Evolutionary conservation across 2,113 vertebrate species (phyloP).

Genomic region (Arvicanthis niloticus): DNA sequence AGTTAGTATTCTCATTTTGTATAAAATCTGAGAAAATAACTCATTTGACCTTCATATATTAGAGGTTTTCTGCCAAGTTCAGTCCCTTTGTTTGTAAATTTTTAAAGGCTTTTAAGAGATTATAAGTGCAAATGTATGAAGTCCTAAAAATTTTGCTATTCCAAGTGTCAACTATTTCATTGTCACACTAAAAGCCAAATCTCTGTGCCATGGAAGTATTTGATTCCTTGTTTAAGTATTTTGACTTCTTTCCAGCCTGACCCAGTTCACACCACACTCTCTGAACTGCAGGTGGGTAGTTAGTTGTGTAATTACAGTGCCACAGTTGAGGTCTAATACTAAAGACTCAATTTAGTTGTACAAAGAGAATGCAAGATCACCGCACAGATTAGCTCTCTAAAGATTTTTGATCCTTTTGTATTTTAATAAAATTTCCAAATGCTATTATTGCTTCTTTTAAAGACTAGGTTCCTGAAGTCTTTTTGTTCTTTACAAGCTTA

Average conservation of each 20-base stretch:
- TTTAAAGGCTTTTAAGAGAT: constrained; percentile 38
- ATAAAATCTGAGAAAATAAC: background rate
- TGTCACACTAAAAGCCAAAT: background rate
- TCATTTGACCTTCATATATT: constrained; percentile 36
- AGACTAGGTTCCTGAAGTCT: constrained; percentile 72
- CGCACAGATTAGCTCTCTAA: constrained; percentile 76
- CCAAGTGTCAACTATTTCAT: constrained; percentile 43
- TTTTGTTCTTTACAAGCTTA: constrained; percentile 78
- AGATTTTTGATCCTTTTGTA: constrained; percentile 81
- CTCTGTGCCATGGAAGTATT: background rate
- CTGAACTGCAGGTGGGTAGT: constrained; percentile 78
- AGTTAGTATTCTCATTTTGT: background rate
- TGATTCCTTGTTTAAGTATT: constrained; percentile 56
- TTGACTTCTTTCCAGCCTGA: constrained; percentile 69
- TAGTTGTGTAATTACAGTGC: constrained; percentile 81
- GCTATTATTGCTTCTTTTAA: constrained; percentile 79
- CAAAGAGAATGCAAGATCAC: constrained; percentile 81
- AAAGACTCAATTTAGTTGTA: constrained; percentile 81
- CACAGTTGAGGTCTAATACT: constrained; percentile 72
- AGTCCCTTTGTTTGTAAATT: background rate
- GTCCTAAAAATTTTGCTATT: constrained; percentile 46
- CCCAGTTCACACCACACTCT: constrained; percentile 76
- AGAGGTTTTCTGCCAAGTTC: constrained; percentile 45
- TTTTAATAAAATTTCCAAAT: constrained; percentile 83
- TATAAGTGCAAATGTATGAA: constrained; percentile 41